Evolutionary conservation across 2,113 vertebrate genomes (phyloP), one percentile per base, ranked within the genome.

Genomic region (Oncorhynchus nerka): DNA sequence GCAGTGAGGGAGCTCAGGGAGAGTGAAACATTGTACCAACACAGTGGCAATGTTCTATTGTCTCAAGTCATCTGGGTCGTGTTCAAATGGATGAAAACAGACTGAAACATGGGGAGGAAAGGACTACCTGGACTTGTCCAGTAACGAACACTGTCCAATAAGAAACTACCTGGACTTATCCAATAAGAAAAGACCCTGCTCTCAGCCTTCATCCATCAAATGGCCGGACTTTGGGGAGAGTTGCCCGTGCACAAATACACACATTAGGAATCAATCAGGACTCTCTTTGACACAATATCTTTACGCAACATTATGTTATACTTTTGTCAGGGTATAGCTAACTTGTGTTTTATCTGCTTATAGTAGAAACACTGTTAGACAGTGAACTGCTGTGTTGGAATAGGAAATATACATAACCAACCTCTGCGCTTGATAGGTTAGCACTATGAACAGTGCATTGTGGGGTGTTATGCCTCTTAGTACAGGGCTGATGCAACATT

Each of bases 1-100:
- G 3, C 92, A 94, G 75, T 94, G 24, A 94, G 89, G 57, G 34
- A 20, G 59, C n/a, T 8, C n/a, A 24, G 62, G n/a, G 22, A 30
- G 26, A n/a, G 49, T 1, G 12, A 55, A 55, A 55, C 49, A 16
- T 55, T 55, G 49, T 55, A 19, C 49, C 49, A 55, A 15, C 16
- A 1, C 49, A 55, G 49, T 55, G 49, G 49, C 9, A 55, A 55
- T 16, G 15, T 51, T 51, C 49, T 13, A 51, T 13, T 13, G 13
- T 12, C 49, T 55, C 15, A 55, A 15, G 49, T 55, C 49, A 55
- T 55, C 49, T 15, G 49, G 49, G 49, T 55, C 3, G 15, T 55
- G 49, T 55, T 55, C 8, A 55, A 16, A 55, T 55, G 12, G 49
- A 55, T 15, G 49, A 55, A 55, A 55, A 55, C 15, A 4, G 49